Conservation (phyloP, 2,888 invertebrate species). For the Campoletis raptor region DNA sequence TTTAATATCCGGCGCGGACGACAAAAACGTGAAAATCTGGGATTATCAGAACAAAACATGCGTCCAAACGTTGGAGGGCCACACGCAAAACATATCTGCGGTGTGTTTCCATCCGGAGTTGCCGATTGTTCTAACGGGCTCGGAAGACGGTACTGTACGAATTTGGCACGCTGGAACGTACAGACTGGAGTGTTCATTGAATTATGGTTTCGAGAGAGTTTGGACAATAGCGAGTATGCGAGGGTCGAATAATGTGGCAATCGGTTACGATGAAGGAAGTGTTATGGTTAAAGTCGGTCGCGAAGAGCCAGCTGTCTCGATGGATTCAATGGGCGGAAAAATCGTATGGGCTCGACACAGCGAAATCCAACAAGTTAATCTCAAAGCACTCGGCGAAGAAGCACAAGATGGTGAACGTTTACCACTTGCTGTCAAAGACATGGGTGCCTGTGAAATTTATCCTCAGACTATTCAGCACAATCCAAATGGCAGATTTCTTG, state of each 20-base stretch:
- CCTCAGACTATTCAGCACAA: conserved; percentile 99
- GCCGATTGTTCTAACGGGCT: conserved; percentile 98
- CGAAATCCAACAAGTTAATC: conserved; percentile 98
- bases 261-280: conserved; percentile 99
- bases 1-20: conserved; percentile 99
- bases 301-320: conserved; percentile 99
- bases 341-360: conserved; percentile 99
- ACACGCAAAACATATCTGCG: conserved; percentile 97
- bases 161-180: conserved; percentile 99
- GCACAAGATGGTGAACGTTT: conserved; percentile 86
- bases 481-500: conserved; percentile 97
- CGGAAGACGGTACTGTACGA: conserved; percentile 98
- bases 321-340: conserved; percentile 99
- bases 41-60: conserved; percentile 99
- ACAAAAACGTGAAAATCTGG: conserved; percentile 99
- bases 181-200: conserved; percentile 97
- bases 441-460: conserved; percentile 99
- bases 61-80: conserved; percentile 98
- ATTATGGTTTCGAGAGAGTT: conserved; percentile 99
- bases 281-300: conserved; percentile 98
- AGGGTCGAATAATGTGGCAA: conserved; percentile 98
- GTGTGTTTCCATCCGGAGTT: conserved; percentile 99
- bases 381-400: conserved; percentile 93
- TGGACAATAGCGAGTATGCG: conserved; percentile 98
- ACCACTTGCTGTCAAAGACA: conserved; percentile 98